phyloP scores from a whole-genome alignment of 2,113 vertebrate species.

The Anhinga rufa region DNA sequence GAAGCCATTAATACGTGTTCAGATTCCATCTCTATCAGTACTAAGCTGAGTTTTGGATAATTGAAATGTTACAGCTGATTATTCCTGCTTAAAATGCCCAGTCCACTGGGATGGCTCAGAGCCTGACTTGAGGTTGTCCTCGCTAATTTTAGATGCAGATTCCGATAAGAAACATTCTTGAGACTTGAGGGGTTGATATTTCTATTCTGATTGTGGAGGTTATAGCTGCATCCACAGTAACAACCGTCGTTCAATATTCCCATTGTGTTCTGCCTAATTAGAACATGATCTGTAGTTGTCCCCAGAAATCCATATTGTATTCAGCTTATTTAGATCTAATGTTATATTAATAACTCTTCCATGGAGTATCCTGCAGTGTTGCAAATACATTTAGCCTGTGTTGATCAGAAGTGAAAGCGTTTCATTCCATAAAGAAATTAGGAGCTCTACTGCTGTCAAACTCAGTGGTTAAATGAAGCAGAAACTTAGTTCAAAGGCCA shows the following conservation, averaged over 20 bases:
- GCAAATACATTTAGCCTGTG: not conserved
- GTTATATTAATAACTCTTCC: not conserved
- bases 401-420: constrained; percentile 19
- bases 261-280: not conserved
- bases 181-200: not conserved
- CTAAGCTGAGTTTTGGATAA: not conserved
- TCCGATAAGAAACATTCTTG: not conserved
- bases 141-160: not conserved
- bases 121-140: not conserved
- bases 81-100: not conserved
- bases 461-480: constrained; percentile 49
- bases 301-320: not conserved
- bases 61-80: not conserved
- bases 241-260: not conserved
- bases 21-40: not conserved
- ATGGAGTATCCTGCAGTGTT: not conserved
- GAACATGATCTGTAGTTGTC: not conserved
- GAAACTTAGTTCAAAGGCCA: constrained; percentile 58
- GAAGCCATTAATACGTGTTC: not conserved
- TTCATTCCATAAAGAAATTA: constrained; percentile 28
- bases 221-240: not conserved
- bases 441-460: constrained; percentile 37
- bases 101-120: not conserved
- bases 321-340: not conserved
- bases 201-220: not conserved